phyloP scores from a whole-genome alignment of 2,888 invertebrate species.

The Ctenicera cuprea region DNA sequence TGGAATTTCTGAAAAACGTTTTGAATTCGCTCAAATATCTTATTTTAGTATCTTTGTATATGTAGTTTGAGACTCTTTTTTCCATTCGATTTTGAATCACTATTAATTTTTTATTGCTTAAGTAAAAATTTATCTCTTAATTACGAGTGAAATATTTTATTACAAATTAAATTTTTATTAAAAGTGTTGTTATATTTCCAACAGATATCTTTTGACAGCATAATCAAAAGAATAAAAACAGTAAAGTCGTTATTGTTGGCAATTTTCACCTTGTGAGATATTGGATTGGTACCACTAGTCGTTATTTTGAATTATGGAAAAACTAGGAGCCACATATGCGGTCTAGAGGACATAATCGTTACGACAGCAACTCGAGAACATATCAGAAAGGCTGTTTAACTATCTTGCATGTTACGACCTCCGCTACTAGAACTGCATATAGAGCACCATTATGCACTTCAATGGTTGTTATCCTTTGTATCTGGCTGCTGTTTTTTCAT shows the following conservation, averaged over 20 bases:
- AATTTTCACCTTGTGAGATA: constrained; percentile 5
- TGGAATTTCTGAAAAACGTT: too few species aligned
- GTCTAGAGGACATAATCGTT: constrained; percentile 17
- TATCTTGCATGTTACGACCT: constrained; percentile 8
- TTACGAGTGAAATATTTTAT: too few species aligned
- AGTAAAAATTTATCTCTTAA: too few species aligned
- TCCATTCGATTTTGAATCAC: too few species aligned
- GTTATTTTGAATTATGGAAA: constrained; percentile 27
- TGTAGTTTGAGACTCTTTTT: too few species aligned
- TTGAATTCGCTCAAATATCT: too few species aligned
- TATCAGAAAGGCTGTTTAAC: constrained; percentile 13
- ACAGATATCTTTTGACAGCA: neutral
- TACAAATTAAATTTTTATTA: too few species aligned
- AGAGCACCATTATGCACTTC: constrained; percentile 11
- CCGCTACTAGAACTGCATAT: constrained; percentile 8
- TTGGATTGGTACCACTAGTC: neutral
- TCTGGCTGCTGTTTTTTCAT: constrained; percentile 1
- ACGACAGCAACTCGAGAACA: constrained; percentile 12
- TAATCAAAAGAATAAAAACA: neutral
- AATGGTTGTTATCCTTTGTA: constrained; percentile 4
- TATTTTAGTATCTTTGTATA: too few species aligned
- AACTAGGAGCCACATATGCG: constrained; percentile 12
- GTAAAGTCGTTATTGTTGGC: neutral
- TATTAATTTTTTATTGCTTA: too few species aligned
- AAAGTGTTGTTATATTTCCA: neutral